Percentiles rank a stretch among this genome's conserved stretches.
Evolutionary conservation across 2,797 vertebrate genomes (phyloP).

Genomic region (Cebuella pygmaea): DNA sequence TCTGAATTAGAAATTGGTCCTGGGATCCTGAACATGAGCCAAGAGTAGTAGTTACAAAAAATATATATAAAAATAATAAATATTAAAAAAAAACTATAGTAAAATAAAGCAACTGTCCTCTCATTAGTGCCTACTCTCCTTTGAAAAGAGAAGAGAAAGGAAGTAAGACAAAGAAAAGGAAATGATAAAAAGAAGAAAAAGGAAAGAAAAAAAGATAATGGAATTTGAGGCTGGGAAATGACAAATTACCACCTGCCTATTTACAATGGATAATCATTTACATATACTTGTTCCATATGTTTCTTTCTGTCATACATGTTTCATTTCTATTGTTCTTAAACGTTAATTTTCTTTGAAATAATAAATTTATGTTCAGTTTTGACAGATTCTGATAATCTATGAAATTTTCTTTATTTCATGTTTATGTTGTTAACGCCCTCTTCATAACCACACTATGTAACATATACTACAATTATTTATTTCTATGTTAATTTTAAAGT

Average conservation of each 20-base stretch:
- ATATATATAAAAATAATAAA: background rate
- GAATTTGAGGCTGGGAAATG: background rate
- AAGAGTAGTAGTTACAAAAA: background rate
- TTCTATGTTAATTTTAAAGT: background rate
- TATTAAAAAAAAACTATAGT: background rate
- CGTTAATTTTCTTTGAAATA: background rate
- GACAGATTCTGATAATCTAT: background rate
- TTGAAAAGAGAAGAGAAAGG: background rate
- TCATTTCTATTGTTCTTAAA: conserved; percentile 14
- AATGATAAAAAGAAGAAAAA: background rate
- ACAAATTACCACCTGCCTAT: background rate
- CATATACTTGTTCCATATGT: background rate
- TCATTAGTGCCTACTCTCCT: background rate
- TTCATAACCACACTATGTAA: background rate
- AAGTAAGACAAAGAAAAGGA: background rate
- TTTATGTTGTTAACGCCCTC: background rate
- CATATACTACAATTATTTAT: background rate
- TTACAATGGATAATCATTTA: background rate
- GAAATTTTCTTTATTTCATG: background rate
- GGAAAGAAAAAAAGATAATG: background rate
- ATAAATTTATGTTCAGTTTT: background rate
- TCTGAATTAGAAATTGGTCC: conserved; percentile 57
- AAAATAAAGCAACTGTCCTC: background rate
- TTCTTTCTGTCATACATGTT: background rate
- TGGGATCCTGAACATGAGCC: background rate